Evolutionary conservation across 2,797 vertebrate species (phyloP), one percentile per base, ranked within the genome.

Genomic region (Meda fulgida): DNA sequence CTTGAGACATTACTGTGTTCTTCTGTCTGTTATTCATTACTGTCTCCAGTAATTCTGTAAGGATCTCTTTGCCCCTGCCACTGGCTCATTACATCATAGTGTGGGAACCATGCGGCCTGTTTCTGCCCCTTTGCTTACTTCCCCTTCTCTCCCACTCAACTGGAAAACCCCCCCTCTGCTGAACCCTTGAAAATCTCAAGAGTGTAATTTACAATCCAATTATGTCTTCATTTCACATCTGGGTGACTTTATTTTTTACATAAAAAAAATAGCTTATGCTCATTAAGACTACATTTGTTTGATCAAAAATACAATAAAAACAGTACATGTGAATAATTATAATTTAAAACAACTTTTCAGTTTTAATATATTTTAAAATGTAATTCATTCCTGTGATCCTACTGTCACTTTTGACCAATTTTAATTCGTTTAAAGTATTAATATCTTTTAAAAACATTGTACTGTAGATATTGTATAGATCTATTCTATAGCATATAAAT

Each of bases 41-140:
- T 84, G 67, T 51, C 79, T 89, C 77, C 75, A 51, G 55, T 38
- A 65, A 55, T 86, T 84, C 91, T 70, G 72, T 34, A 58, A 26
- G 43, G 78, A 81, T 91, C 90, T 84, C 80, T 86, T 81, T 81
- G 89, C 92, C 90, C 89, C 76, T 91, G 90, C 92, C 80, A 86
- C 81, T 83, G 43, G 80, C 51, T 85, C 65, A 88, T 92, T 91
- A 90, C 91, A 82, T 95, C 92, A 93, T 85, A 88, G 29, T 85
- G 90, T 95, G 94, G 94, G 95, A 95, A 95, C 89, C 65, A 80
- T 87, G 76, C 40, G 92, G 91, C 94, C 94, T 90, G 69, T 85
- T 91, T 92, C 84, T 93, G 91, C 90, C 91, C 92, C 91, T 91
- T 91, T 94, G 93, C 93, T 92, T 89, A 85, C 91, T 91, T 92